Conservation (phyloP, 2,888 invertebrate genomes). For the Hedya salicella region DNA sequence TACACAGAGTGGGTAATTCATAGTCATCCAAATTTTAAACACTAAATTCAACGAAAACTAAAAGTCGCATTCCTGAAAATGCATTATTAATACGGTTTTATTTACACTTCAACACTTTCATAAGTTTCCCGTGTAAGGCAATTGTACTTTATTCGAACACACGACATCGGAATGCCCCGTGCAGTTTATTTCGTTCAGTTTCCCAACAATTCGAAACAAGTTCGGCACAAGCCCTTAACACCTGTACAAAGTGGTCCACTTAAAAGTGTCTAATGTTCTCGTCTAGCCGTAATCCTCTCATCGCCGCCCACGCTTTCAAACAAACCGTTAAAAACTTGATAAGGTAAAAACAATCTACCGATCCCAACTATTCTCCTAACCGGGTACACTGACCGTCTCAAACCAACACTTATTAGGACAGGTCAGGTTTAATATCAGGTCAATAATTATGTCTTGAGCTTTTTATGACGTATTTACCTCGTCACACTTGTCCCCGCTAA, state of each 20-base stretch:
- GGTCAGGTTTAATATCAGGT: conserved; percentile 38
- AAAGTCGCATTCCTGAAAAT: too few relatives aligned
- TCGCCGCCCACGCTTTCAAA: conserved; percentile 31
- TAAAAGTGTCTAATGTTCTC: conserved; percentile 36
- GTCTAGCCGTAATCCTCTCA: conserved; percentile 32
- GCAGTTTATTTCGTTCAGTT: conserved; percentile 14
- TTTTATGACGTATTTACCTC: conserved; percentile 32
- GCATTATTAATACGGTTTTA: background rate
- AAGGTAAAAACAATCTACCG: conserved; percentile 23
- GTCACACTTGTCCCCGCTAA: conserved; percentile 23
- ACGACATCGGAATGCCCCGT: conserved; percentile 1
- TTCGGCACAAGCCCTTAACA: conserved; percentile 19
- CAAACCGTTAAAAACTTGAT: conserved; percentile 28
- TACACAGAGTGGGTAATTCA: too few relatives aligned
- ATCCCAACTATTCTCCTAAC: conserved; percentile 13
- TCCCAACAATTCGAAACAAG: conserved; percentile 13
- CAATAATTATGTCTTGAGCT: conserved; percentile 39
- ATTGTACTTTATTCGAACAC: background rate
- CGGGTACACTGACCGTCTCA: conserved; percentile 29
- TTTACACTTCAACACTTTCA: background rate
- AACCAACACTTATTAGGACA: conserved; percentile 40
- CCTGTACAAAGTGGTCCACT: conserved; percentile 31
- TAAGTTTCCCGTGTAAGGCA: background rate
- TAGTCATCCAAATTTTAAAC: too few relatives aligned
- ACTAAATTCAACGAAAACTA: too few relatives aligned